A percentile compares a stretch with the other conserved stretches of the same genome.
phyloP scores from a whole-genome alignment of 2,888 invertebrate genomes.

The Heteromurus nitidus region DNA sequence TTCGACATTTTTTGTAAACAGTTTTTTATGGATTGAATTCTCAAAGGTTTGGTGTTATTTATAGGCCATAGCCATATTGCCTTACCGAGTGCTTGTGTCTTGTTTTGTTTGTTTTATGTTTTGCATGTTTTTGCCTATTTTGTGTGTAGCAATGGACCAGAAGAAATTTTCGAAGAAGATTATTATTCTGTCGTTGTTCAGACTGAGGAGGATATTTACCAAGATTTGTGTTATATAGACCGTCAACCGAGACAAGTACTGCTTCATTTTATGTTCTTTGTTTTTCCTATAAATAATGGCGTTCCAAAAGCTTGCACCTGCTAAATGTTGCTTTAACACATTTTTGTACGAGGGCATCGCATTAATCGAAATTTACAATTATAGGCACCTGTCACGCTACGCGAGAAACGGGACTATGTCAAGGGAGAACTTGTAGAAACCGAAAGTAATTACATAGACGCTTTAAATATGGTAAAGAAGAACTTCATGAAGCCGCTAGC shows the following conservation, averaged over 20 bases:
- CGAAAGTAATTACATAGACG: slow-evolving; percentile 97
- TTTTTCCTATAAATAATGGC: slow-evolving; percentile 17
- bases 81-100: slow-evolving; percentile 28
- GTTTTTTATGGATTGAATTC: not conserved
- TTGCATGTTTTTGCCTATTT: slow-evolving; percentile 46
- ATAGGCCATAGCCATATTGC: not conserved
- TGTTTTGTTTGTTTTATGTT: slow-evolving; percentile 34
- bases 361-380: not conserved
- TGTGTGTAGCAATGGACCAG: slow-evolving; percentile 54
- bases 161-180: slow-evolving; percentile 70
- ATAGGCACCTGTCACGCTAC: slow-evolving; percentile 71
- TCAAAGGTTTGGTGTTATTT: not conserved
- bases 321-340: not conserved
- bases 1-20: no score
- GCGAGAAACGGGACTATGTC: slow-evolving; percentile 93
- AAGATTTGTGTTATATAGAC: slow-evolving; percentile 86
- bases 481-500: slow-evolving; percentile 88
- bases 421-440: slow-evolving; percentile 96
- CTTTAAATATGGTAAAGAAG: slow-evolving; percentile 87
- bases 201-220: slow-evolving; percentile 92
- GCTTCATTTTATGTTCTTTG: not conserved
- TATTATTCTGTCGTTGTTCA: slow-evolving; percentile 72
- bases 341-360: not conserved
- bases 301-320: slow-evolving; percentile 5
- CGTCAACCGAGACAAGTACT: slow-evolving; percentile 72